Base-by-base conservation (phyloP, 2,113 vertebrate genomes). In the Alethe diademata region DNA sequence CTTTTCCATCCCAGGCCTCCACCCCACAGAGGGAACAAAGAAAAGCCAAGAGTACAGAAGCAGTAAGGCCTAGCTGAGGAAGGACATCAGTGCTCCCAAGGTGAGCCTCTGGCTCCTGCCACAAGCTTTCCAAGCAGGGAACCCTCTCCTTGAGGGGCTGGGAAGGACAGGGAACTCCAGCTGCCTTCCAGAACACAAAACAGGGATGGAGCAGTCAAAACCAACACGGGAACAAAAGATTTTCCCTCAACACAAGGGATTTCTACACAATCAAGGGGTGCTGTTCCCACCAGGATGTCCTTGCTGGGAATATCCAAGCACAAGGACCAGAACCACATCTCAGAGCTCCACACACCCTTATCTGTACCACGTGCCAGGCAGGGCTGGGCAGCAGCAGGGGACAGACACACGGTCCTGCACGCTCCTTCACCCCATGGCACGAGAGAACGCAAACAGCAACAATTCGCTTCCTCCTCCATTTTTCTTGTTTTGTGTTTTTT, bases 401-500 rank as follows among this genome's bases (percentile, higher is more conserved):
- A 56, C 54, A 82, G 82, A 28, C 29, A 51, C 75, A 35, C 5
- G n/a, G 25, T 80, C 74, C 88, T 69, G 71, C n/a, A 0, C 0
- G 6, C 42, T 92, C 83, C 91, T 91, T 64, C 93, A n/a, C 16
- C 70, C 95, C 43, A 61, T 29, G 86, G 91, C 94, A 91, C 45
- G 9, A 62, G 67, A 88, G 93, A 96, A 78, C 1, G 12, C 28
- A 42, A 73, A 78, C 29, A 78, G 76, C 83, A 90, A 72, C 79
- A 66, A 66, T 80, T 86, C 2, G 1, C 65, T 81, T 90, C 84
- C 62, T 83, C 4, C 17, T 45, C 6, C n/a, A n/a, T n/a, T n/a
- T n/a, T n/a, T n/a, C n/a, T 54, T 67, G 7, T 36, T 19, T 58
- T 15, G 9, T 7, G 20, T 14, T 20, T 35, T 38, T 58, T 31